These are phyloP conservation scores for Abscondita cerata DNA, from an alignment of 2,888 invertebrate species.

Conservation along the genomic window DNA sequence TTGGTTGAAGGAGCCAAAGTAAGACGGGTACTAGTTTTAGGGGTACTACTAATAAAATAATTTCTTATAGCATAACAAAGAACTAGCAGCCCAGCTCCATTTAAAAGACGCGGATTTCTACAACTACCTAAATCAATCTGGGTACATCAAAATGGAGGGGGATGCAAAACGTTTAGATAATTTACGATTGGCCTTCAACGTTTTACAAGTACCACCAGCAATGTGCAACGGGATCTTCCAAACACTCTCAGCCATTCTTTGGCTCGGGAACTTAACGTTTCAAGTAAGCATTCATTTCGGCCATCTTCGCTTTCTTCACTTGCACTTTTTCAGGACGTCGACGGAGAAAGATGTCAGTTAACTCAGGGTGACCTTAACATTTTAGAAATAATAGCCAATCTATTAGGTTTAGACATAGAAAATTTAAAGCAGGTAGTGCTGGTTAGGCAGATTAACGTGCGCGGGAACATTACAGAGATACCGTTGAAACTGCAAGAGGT, in stretches of 20 bases:
- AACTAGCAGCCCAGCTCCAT: constrained; percentile 76
- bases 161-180: constrained; percentile 81
- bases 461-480: constrained; percentile 92
- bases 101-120: constrained; percentile 78
- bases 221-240: constrained; percentile 91
- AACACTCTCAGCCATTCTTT: constrained; percentile 86
- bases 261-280: constrained; percentile 89
- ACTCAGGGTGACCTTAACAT: constrained; percentile 75
- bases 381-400: constrained; percentile 72
- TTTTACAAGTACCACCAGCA: constrained; percentile 83
- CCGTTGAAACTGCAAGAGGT: constrained; percentile 87
- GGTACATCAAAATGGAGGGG: constrained; percentile 72
- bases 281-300: constrained; percentile 64
- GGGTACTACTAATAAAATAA: constrained; percentile 18
- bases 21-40: not conserved
- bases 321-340: constrained; percentile 78
- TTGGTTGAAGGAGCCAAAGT: constrained; percentile 84
- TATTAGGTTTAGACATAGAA: constrained; percentile 78
- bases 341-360: constrained; percentile 84
- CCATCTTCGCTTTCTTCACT: too few relatives aligned
- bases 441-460: constrained; percentile 85
- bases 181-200: constrained; percentile 86
- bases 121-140: constrained; percentile 84
- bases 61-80: constrained; percentile 68
- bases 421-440: constrained; percentile 80